These are phyloP conservation scores for Cygnus buccinator DNA, from an alignment of 2,113 vertebrate species.

Conservation along the genomic window DNA sequence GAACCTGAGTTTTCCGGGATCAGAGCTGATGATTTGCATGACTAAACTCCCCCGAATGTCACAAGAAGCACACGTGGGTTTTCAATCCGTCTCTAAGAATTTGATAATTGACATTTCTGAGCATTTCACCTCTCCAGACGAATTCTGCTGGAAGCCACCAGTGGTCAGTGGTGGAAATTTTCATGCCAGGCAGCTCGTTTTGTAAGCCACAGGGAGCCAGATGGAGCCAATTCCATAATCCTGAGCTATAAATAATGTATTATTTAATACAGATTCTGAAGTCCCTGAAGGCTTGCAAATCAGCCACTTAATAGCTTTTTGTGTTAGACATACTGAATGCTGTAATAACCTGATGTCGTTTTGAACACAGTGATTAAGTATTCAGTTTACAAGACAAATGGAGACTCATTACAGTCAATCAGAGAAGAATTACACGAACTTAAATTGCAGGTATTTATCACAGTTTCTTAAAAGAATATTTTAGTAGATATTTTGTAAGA, in stretches of 20 bases:
- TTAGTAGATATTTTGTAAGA: background rate
- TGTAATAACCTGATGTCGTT: slow-evolving; percentile 40
- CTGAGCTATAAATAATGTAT: slow-evolving; percentile 19
- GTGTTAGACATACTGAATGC: background rate
- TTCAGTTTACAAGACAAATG: slow-evolving; percentile 44
- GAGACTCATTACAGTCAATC: slow-evolving; percentile 46
- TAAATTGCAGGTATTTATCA: slow-evolving; percentile 46
- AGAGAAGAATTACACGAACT: background rate
- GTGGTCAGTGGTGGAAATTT: slow-evolving; percentile 3
- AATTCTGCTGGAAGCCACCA: background rate
- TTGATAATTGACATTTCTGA: background rate
- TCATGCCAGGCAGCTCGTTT: background rate
- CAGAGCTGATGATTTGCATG: background rate
- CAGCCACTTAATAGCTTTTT: slow-evolving; percentile 11
- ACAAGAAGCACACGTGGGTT: background rate
- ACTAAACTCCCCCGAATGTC: background rate
- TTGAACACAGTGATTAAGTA: slow-evolving; percentile 33
- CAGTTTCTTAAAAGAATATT: slow-evolving; percentile 11
- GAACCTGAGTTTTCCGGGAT: background rate
- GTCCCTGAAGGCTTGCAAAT: slow-evolving; percentile 29
- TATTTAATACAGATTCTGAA: slow-evolving; percentile 7
- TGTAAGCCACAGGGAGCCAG: background rate
- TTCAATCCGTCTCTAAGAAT: background rate
- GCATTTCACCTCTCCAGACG: background rate
- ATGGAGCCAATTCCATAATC: background rate